These are phyloP conservation scores for Nyctibius bracteatus DNA, from an alignment of 2,113 vertebrate species.

Conservation along the genomic window DNA sequence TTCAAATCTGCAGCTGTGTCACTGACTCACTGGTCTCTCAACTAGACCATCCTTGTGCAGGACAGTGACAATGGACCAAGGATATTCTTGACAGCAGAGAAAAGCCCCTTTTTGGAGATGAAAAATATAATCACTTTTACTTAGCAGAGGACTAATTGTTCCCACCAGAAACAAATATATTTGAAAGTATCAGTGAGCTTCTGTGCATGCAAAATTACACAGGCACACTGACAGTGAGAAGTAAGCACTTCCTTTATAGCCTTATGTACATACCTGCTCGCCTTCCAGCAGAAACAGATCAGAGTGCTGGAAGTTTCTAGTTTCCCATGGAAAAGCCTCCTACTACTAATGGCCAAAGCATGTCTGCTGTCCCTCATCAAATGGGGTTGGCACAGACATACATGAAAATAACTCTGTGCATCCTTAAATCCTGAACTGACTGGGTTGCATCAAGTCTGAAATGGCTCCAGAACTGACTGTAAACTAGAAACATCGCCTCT, in stretches of 20 bases:
- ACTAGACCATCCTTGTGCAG: background rate
- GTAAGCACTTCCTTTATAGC: background rate
- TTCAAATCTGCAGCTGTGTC: background rate
- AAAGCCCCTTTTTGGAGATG: background rate
- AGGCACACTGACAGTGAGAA: background rate
- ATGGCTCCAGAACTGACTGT: background rate
- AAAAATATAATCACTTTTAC: background rate
- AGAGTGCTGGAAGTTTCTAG: background rate
- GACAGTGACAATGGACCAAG: background rate
- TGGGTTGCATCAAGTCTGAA: background rate
- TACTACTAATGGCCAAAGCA: background rate
- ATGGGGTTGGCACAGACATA: background rate
- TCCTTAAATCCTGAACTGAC: background rate
- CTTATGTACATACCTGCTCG: fast-evolving
- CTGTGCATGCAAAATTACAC: background rate
- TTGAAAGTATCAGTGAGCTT: background rate
- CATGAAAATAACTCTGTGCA: background rate
- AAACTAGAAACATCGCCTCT: background rate
- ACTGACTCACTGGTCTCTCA: background rate
- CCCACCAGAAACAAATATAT: background rate
- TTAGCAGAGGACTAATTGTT: background rate
- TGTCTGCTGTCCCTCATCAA: background rate
- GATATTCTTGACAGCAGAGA: background rate
- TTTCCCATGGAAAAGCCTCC: background rate
- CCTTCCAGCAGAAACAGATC: background rate